Evolutionary conservation across 1,140 invertebrate genomes (phyloP), one percentile per base, ranked within the genome.

Genomic region (Listronotus bonariensis): DNA sequence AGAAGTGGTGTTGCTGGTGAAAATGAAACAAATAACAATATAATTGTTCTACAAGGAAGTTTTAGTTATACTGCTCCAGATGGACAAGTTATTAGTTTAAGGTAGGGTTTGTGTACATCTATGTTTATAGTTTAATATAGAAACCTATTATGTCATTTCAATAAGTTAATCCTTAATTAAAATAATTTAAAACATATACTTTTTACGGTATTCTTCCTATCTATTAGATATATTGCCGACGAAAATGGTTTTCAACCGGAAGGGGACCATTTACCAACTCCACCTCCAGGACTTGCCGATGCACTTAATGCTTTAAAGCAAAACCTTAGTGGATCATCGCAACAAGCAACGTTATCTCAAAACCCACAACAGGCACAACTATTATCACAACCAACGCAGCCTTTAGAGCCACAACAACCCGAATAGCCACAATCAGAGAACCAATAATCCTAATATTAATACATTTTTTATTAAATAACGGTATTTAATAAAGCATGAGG

Each of bases 211-310:
- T n/a, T n/a, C n/a, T n/a, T n/a, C n/a, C n/a, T n/a, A n/a, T n/a
- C n/a, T 26, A 15, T 34, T 1, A 73, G 68, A 31, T 84, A 83
- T 43, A 74, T 80, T 18, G 69, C 83, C 48, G 88, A 90, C 72
- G 86, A 90, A 70, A 86, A 87, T 51, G 87, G 85, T 4, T 87
- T 86, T 69, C 83, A 86, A 68, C 86, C 87, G 3, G 79, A 82
- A 52, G 87, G 87, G 7, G 82, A 81, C 31, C 85, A 87, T 68
- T 74, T 89, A 0, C 87, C 88, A 17, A 90, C 88, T 2, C 82
- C 89, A 3, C 89, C 88, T 0, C 88, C 89, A 12, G 84, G 89
- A 36, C 89, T 89, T 5, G 83, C 80, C 57, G 87, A 85, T 1
- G 90, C 90, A 52, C 82, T 82, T 65, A 84, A 83, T 63, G 82